Evolutionary conservation across 2,888 invertebrate genomes (phyloP).

Genomic region (Syritta pipiens): DNA sequence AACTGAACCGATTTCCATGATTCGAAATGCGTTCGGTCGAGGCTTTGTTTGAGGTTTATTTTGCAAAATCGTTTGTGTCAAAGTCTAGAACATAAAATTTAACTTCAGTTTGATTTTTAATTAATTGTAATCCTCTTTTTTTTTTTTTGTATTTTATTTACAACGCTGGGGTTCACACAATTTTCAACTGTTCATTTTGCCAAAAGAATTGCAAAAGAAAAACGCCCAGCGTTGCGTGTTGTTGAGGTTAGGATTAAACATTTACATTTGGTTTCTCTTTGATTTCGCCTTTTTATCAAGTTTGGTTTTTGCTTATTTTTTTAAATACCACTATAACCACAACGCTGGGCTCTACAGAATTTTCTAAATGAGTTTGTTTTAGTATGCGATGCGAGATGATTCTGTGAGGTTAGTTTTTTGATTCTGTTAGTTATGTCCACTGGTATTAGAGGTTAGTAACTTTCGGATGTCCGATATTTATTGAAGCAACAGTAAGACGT

Average conservation of each 20-base stretch:
- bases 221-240: conserved; percentile 47
- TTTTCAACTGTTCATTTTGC: background rate
- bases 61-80: conserved; percentile 47
- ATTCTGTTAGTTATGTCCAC: too few relatives aligned
- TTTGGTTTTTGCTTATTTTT: too few relatives aligned
- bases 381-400: too few relatives aligned
- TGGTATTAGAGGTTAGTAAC: too few relatives aligned
- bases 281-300: conserved; percentile 48
- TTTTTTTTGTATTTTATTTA: background rate
- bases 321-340: too few relatives aligned
- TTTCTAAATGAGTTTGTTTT: conserved; percentile 9
- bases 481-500: too few relatives aligned
- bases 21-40: background rate
- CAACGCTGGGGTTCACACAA: conserved; percentile 49
- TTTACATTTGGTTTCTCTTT: conserved; percentile 34
- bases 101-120: background rate
- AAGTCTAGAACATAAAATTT: conserved; percentile 65
- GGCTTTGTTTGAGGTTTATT: conserved; percentile 14
- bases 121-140: conserved; percentile 14
- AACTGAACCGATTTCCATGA: conserved; percentile 44
- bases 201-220: conserved; percentile 18
- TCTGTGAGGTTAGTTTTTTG: too few relatives aligned
- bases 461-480: too few relatives aligned
- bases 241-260: background rate
- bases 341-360: conserved; percentile 44